Conservation (phyloP, 2,888 invertebrate species). For the Gastrophysa polygoni region DNA sequence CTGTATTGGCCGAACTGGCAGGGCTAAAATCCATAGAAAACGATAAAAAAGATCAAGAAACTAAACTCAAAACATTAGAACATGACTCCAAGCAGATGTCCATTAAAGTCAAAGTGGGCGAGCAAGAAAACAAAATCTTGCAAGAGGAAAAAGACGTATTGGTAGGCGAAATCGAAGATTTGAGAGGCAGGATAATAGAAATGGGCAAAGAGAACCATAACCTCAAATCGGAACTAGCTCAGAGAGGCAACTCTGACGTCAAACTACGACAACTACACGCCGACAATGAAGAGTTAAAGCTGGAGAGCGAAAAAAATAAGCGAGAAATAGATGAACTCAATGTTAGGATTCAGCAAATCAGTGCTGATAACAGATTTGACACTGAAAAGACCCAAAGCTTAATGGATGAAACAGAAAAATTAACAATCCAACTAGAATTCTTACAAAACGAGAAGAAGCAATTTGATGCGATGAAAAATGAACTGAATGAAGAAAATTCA, state of each 20-base stretch:
- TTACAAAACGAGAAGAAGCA: slow-evolving; percentile 41
- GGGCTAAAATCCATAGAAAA: slow-evolving; percentile 10
- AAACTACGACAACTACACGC: slow-evolving; percentile 17
- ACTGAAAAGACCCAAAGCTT: slow-evolving; percentile 50
- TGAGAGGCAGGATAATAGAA: slow-evolving; percentile 34
- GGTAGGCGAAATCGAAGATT: slow-evolving; percentile 27
- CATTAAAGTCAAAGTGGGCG: slow-evolving; percentile 20
- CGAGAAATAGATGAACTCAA: slow-evolving; percentile 48
- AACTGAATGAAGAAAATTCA: slow-evolving; percentile 20
- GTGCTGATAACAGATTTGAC: slow-evolving; percentile 49
- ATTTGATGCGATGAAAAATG: slow-evolving; percentile 19
- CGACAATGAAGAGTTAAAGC: slow-evolving; percentile 31
- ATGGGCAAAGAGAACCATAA: slow-evolving; percentile 17
- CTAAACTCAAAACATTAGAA: slow-evolving; percentile 14
- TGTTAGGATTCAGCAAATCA: slow-evolving; percentile 45
- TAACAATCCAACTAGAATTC: slow-evolving; percentile 47
- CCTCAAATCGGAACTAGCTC: slow-evolving; percentile 8
- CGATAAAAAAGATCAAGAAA: slow-evolving; percentile 17
- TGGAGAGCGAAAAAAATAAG: slow-evolving; percentile 31
- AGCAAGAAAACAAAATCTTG: slow-evolving; percentile 24
- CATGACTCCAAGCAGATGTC: slow-evolving; percentile 17
- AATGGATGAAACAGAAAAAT: slow-evolving; percentile 45
- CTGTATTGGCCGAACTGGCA: neutral
- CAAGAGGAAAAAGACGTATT: slow-evolving; percentile 30
- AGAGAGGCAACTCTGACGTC: slow-evolving; percentile 10